Percentiles rank a stretch among this genome's conserved stretches.
Conservation (phyloP, 2,888 invertebrate species). For the Drosophila formosana region DNA sequence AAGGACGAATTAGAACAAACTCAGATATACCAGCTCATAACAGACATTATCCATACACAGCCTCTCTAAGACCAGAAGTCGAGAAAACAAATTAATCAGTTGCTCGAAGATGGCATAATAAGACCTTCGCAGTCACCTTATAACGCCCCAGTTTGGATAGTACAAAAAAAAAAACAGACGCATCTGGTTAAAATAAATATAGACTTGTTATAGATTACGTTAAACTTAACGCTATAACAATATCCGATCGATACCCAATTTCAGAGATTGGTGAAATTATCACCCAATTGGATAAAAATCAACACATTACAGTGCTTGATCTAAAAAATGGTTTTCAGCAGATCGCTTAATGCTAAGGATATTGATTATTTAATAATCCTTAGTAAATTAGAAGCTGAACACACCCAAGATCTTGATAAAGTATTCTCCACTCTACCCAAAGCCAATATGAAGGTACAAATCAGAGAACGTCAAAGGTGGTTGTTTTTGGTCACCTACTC, state of each 20-base stretch:
- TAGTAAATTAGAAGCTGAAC: not conserved
- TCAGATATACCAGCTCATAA: conserved; percentile 1
- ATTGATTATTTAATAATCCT: no score
- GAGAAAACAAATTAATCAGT: not conserved
- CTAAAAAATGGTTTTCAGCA: conserved; percentile 7
- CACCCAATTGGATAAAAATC: conserved; percentile 5
- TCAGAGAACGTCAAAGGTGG: no score
- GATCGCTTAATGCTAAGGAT: not conserved
- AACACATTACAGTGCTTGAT: not conserved
- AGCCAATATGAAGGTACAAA: no score
- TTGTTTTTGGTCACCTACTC: no score
- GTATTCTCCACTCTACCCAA: no score
- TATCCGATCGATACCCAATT: not conserved
- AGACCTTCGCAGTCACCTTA: conserved; percentile 13
- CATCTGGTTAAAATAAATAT: not conserved
- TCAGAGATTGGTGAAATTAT: conserved; percentile 1
- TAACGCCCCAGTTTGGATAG: conserved; percentile 6
- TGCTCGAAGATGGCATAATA: conserved; percentile 3
- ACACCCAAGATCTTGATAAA: no score
- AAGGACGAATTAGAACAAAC: not conserved
- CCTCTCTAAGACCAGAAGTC: not conserved
- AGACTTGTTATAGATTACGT: not conserved
- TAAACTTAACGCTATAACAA: no score
- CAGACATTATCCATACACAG: conserved; percentile 2
- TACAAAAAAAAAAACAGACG: not conserved